These are phyloP conservation scores for Ctenopoma kingsleyae DNA, from an alignment of 2,797 vertebrate species.

Conservation along the genomic window DNA sequence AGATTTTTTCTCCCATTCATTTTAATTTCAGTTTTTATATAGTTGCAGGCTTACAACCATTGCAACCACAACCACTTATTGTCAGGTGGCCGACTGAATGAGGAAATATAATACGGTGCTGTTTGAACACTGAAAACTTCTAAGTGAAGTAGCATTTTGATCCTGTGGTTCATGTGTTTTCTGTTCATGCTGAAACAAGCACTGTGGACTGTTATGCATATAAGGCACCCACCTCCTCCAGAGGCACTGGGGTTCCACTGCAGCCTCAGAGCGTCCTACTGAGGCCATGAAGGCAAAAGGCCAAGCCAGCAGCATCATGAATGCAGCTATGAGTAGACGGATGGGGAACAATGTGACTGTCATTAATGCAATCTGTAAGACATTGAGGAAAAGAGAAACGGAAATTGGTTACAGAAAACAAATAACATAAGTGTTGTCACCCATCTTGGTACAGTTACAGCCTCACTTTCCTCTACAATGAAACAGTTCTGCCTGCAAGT, in stretches of 20 bases:
- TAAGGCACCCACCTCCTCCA: slow-evolving; percentile 92
- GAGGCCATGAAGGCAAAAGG: slow-evolving; percentile 94
- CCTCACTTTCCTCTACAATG: neutral
- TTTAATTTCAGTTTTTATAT: neutral
- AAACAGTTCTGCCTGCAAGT: neutral
- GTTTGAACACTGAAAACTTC: neutral
- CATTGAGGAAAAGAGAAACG: slow-evolving; percentile 18
- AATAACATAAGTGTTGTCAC: neutral
- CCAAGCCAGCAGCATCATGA: slow-evolving; percentile 99
- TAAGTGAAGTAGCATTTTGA: no score
- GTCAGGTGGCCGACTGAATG: neutral
- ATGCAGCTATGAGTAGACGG: slow-evolving; percentile 92
- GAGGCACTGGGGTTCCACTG: slow-evolving; percentile 89
- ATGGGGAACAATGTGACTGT: slow-evolving; percentile 96
- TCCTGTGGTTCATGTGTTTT: no score
- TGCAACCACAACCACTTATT: neutral
- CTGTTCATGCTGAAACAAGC: neutral
- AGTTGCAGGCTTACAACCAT: neutral
- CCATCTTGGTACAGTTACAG: neutral
- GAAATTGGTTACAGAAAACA: slow-evolving; percentile 9
- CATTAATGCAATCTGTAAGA: slow-evolving; percentile 93
- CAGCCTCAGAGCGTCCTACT: slow-evolving; percentile 87
- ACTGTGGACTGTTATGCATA: neutral
- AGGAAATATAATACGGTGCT: neutral
- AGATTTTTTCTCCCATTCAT: neutral